Evolutionary conservation across 2,888 invertebrate genomes (phyloP).

Genomic region (Phorcus lineatus): DNA sequence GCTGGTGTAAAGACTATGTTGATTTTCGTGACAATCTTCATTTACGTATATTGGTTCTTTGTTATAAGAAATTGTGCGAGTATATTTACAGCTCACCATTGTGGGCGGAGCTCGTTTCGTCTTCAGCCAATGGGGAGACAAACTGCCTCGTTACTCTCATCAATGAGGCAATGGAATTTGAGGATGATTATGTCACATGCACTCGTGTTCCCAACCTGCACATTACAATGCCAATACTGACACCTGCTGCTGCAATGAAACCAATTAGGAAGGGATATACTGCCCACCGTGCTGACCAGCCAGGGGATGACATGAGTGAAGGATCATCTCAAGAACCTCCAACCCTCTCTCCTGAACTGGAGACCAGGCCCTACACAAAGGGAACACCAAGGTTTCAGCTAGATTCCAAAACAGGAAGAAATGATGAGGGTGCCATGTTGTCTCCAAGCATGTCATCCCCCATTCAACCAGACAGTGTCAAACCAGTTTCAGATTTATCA

Average conservation of each 20-base stretch:
- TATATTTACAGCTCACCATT: conserved; percentile 80
- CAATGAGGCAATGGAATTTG: conserved; percentile 61
- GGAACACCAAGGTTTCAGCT: too few species aligned
- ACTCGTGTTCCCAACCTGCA: conserved; percentile 34
- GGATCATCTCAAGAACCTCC: conserved; percentile 17
- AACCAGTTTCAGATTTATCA: too few species aligned
- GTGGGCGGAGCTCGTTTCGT: conserved; percentile 45
- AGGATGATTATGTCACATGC: conserved; percentile 45
- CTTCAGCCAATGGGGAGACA: conserved; percentile 57
- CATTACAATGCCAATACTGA: conserved; percentile 16
- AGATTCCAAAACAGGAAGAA: too few species aligned
- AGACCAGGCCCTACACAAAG: background rate
- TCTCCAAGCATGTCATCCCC: too few species aligned
- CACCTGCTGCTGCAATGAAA: background rate
- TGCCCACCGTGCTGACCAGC: background rate
- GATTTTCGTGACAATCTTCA: conserved; percentile 89
- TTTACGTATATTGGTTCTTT: conserved; percentile 87
- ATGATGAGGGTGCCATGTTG: too few species aligned
- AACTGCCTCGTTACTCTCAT: conserved; percentile 61
- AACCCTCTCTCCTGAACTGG: conserved; percentile 1
- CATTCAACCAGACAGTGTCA: too few species aligned
- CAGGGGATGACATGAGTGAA: background rate
- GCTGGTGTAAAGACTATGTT: conserved; percentile 89
- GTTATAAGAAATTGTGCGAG: conserved; percentile 91
- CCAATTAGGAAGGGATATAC: background rate